Evolutionary conservation across 1,140 invertebrate genomes (phyloP).

Genomic region (Hesperophylax magnus): DNA sequence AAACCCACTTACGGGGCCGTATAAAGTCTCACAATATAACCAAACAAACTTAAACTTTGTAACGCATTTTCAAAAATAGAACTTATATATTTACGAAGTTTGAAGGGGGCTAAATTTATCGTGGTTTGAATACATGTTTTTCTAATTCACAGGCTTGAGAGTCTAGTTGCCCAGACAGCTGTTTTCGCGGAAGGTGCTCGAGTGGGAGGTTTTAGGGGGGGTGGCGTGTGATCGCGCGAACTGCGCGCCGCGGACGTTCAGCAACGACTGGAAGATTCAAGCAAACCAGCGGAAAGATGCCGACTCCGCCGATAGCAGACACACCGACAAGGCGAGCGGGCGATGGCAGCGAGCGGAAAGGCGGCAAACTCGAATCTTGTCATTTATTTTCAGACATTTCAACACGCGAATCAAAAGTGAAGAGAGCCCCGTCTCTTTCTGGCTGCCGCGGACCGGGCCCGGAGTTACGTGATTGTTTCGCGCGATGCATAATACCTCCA

Average conservation of each 20-base stretch:
- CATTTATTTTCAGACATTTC: background rate
- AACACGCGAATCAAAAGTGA: slow-evolving; percentile 10
- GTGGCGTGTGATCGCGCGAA: background rate
- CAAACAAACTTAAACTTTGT: slow-evolving; percentile 40
- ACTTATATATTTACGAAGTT: background rate
- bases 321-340: too few relatives aligned
- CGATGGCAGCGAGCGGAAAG: too few relatives aligned
- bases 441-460: background rate
- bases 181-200: slow-evolving; percentile 20
- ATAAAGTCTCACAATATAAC: slow-evolving; percentile 5
- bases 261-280: slow-evolving; percentile 7
- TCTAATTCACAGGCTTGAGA: slow-evolving; percentile 3
- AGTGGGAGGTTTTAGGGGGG: too few relatives aligned
- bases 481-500: background rate
- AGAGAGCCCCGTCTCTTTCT: slow-evolving; percentile 10
- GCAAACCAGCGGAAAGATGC: background rate
- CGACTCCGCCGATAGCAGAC: background rate
- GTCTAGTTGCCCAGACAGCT: slow-evolving; percentile 26
- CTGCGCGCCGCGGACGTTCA: slow-evolving; percentile 12
- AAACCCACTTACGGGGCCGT: slow-evolving; percentile 15
- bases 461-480: slow-evolving; percentile 14
- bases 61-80: slow-evolving; percentile 39
- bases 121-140: slow-evolving; percentile 48
- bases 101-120: slow-evolving; percentile 17
- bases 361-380: too few relatives aligned